A percentile compares a stretch with the other conserved stretches of the same genome.
Evolutionary conservation across 2,797 vertebrate genomes (phyloP).

Genomic region (Syngnathus acus): DNA sequence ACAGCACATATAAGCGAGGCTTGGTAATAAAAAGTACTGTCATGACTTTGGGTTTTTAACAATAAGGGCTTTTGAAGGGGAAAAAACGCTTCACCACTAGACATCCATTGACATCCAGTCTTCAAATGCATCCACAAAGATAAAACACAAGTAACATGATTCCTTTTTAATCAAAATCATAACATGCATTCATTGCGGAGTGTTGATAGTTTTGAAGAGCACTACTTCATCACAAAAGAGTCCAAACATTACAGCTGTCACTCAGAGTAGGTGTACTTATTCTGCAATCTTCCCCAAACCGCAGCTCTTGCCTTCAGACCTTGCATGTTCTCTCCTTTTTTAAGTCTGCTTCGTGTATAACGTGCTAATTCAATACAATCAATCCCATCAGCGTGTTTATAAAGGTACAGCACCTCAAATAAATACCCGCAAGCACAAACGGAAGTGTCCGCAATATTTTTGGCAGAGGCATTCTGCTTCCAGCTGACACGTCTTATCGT

Average conservation of each 20-base stretch:
- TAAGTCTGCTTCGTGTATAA: neutral
- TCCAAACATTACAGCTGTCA: neutral
- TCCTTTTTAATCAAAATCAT: neutral
- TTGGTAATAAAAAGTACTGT: neutral
- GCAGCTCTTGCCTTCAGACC: neutral
- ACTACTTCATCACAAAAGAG: neutral
- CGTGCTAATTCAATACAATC: neutral
- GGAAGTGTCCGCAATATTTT: slow-evolving; percentile 18
- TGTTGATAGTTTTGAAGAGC: neutral
- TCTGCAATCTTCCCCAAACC: neutral
- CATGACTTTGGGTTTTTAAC: neutral
- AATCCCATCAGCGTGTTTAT: neutral
- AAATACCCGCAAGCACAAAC: neutral
- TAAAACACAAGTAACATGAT: neutral
- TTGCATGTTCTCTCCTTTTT: neutral
- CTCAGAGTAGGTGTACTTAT: neutral
- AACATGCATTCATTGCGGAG: neutral
- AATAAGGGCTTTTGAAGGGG: neutral
- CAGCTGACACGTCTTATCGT: slow-evolving; percentile 2
- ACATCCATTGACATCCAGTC: neutral
- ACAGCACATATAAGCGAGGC: neutral
- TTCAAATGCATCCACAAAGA: neutral
- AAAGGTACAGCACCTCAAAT: neutral
- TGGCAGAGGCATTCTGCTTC: neutral
- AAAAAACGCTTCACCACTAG: neutral